phyloP scores from a whole-genome alignment of 2,888 invertebrate genomes.

The Ichneumoninae sp. region DNA sequence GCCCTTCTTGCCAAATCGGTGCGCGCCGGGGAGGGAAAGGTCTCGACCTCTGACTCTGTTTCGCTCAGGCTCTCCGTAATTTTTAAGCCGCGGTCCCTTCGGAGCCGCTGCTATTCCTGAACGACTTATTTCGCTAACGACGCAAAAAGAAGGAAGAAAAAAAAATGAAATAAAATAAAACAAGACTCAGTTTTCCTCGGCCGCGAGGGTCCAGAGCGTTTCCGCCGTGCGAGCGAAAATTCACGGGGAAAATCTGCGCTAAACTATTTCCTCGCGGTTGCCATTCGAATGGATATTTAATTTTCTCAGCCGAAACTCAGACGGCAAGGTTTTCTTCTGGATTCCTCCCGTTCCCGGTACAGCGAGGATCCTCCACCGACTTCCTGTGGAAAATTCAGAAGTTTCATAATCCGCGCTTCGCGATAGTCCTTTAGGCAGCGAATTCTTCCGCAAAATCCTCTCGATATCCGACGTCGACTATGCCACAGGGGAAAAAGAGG shows the following conservation, averaged over 20 bases:
- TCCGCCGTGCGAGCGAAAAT: constrained; percentile 26
- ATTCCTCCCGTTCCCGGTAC: not conserved
- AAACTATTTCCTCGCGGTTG: constrained; percentile 19
- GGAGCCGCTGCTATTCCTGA: constrained; percentile 47
- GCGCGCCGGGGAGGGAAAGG: not conserved
- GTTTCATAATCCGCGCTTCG: constrained; percentile 63
- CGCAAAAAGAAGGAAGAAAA: constrained; percentile 23
- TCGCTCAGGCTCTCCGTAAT: constrained; percentile 60
- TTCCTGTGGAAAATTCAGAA: constrained; percentile 48
- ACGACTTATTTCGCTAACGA: constrained; percentile 61
- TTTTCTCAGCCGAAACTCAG: constrained; percentile 53
- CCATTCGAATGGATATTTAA: constrained; percentile 60
- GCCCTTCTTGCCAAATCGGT: constrained; percentile 54
- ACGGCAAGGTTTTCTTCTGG: constrained; percentile 50
- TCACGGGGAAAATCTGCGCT: constrained; percentile 17
- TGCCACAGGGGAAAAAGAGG: constrained; percentile 27
- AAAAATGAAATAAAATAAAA: constrained; percentile 15
- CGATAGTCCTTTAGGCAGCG: constrained; percentile 55
- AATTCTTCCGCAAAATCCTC: constrained; percentile 40
- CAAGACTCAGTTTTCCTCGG: constrained; percentile 6
- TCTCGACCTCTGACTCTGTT: constrained; percentile 39
- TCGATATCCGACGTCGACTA: constrained; percentile 35
- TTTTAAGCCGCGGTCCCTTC: constrained; percentile 51
- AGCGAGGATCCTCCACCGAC: not conserved
- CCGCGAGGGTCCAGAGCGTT: not conserved